Evolutionary conservation across 2,888 invertebrate species (phyloP).

Genomic region (Thereva unica): DNA sequence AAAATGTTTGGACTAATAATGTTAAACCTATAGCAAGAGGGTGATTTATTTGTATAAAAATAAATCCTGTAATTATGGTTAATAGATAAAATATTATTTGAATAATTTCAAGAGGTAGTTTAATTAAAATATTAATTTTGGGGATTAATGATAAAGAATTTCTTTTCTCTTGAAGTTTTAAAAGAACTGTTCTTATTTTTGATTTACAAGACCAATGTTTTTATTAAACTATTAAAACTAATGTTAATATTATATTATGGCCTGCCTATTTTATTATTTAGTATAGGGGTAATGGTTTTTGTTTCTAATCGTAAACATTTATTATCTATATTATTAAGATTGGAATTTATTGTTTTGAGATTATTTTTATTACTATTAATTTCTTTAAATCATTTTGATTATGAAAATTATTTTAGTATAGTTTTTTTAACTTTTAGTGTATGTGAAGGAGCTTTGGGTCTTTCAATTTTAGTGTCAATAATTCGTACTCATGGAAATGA

Average conservation of each 20-base stretch:
- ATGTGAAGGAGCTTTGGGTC: constrained; percentile 68
- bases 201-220: constrained; percentile 73
- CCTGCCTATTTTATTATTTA: constrained; percentile 60
- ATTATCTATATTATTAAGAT: constrained; percentile 64
- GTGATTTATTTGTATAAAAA: constrained; percentile 59
- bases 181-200: constrained; percentile 63
- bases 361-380: constrained; percentile 62
- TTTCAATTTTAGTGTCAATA: constrained; percentile 66
- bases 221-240: constrained; percentile 69
- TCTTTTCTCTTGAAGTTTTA: constrained; percentile 66
- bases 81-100: constrained; percentile 47
- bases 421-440: constrained; percentile 67
- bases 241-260: constrained; percentile 60
- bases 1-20: constrained; percentile 62
- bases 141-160: constrained; percentile 66
- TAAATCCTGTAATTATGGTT: constrained; percentile 54
- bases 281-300: constrained; percentile 62
- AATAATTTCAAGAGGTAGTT: constrained; percentile 65
- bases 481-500: constrained; percentile 68
- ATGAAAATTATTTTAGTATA: constrained; percentile 64
- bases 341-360: constrained; percentile 66
- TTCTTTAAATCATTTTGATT: constrained; percentile 59
- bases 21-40: constrained; percentile 63
- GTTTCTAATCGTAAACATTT: constrained; percentile 64
- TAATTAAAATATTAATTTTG: constrained; percentile 72